Evolutionary conservation across 2,888 invertebrate genomes (phyloP), one percentile per base, ranked within the genome.

Genomic region (Odontocolon sp.): DNA sequence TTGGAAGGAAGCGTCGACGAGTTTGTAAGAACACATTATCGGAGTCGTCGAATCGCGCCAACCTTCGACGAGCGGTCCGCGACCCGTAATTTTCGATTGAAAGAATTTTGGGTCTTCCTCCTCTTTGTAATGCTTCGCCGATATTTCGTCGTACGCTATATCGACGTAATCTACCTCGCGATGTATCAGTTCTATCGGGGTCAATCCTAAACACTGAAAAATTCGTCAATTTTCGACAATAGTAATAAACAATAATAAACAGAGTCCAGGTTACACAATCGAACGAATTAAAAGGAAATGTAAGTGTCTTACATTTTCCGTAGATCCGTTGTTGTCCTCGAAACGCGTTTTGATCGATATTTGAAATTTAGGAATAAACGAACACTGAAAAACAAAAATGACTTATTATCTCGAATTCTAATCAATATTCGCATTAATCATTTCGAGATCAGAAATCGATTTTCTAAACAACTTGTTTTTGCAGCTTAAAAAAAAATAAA

Each of bases 1-100:
- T 91, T 98, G 97, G 90, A 98, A 98, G 77, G 95, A 95, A 31
- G 95, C 96, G 87, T 94, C 93, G 0, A 97, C 97, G 63, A 95
- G 91, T 91, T 98, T 98, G 87, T 98, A 98, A 75, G 97, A 97
- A 91, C 97, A 98, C 98, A 98, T 98, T 56, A 98, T 94, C 0
- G 98, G 97, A 77, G 92, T 92, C 28, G 92, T 93, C 0, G 91
- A 92, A 11, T 94, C 94, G 59, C 94, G 92, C 98, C 98, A 98
- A 2, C 96, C 96, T 88, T 96, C 96, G 16, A 94, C 92, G 3
- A 98, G 91, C 0, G 97, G 97, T 0, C 98, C 98, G 31, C 98
- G 93, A 6, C 94, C 94, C 4, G 97, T 97, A 90, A 95, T 95
- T 83, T 92, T 92, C 0, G 97, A 97, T 88, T 95, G 95, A 86